phyloP scores from a whole-genome alignment of 2,113 vertebrate genomes.

The Vidua chalybeata region DNA sequence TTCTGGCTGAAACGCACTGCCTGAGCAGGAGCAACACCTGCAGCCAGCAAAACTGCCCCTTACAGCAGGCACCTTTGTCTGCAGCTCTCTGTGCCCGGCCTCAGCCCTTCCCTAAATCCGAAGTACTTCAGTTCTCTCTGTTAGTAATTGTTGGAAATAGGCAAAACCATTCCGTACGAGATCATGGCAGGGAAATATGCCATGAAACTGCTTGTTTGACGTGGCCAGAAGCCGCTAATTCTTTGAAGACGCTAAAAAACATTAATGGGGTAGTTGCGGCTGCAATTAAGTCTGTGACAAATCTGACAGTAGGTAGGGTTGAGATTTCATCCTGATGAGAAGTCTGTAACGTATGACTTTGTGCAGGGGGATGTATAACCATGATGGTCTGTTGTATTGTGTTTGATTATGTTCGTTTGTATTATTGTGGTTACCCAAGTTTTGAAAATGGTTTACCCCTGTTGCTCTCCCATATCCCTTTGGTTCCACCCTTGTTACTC shows the following conservation, averaged over 20 bases:
- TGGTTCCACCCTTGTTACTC: too few relatives aligned
- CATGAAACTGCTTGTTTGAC: background rate
- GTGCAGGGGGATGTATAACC: background rate
- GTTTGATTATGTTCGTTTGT: too few relatives aligned
- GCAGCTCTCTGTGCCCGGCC: background rate
- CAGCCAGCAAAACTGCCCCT: background rate
- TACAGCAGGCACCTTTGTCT: rapidly evolving
- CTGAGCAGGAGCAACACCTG: rapidly evolving
- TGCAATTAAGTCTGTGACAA: background rate
- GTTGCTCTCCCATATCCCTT: too few relatives aligned
- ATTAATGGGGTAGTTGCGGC: background rate
- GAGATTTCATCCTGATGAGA: background rate
- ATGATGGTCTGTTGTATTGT: too few relatives aligned
- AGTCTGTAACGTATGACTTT: background rate
- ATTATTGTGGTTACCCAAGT: too few relatives aligned
- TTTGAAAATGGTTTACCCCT: too few relatives aligned
- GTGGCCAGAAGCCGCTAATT: background rate
- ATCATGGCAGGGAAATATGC: background rate
- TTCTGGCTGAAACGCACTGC: rapidly evolving
- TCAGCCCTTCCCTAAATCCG: background rate
- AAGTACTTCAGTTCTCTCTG: background rate
- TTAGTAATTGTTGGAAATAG: rapidly evolving
- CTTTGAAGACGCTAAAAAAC: background rate
- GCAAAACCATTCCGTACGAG: background rate
- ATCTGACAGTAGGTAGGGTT: background rate